Evolutionary conservation across 2,888 invertebrate genomes (phyloP), one percentile per base, ranked within the genome.

Genomic region (Zaprionus bogoriensis): DNA sequence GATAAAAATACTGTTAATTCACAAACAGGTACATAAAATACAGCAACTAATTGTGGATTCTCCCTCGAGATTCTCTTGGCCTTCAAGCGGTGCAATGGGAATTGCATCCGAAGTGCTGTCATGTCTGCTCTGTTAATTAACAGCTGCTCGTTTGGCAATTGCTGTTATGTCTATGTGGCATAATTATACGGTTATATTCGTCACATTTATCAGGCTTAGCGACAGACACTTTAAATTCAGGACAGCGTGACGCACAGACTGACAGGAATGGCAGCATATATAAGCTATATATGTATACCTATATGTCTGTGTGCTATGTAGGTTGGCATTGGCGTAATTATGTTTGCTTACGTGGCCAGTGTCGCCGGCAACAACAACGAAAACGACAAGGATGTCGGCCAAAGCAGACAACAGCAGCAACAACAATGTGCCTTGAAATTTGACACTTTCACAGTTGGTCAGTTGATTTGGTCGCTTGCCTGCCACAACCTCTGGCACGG

Each of bases 361-460:
- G 67, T 62, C 73, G 63, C 64, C 73, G 46, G 51, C 67, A 60
- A 39, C 54, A 64, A 30, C 65, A 65, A 59, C 42, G 62, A 41
- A 46, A 61, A 48, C 52, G 53, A 27, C 47, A 62, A 74, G 70
- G 71, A 70, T 70, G 64, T 68, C 73, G 58, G 58, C 67, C 54
- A 28, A 68, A n/a, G n/a, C n/a, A n/a, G n/a, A n/a, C n/a, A n/a
- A n/a, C n/a, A n/a, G 58, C 32, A 59, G 53, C 75, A 68, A 61
- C 87, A 80, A 86, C 84, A 80, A 80, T 87, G 81, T 77, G 85
- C 81, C 80, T 71, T 84, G 80, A 80, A 80, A 87, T 80, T 80
- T 80, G 80, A 80, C 80, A 80, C 80, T 80, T 80, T 80, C 80
- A 87, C 80, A 80, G 80, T 80, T 80, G 80, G 80, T 84, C 80